Conservation (phyloP, 2,113 vertebrate genomes). For the Coregonus clupeaformis region DNA sequence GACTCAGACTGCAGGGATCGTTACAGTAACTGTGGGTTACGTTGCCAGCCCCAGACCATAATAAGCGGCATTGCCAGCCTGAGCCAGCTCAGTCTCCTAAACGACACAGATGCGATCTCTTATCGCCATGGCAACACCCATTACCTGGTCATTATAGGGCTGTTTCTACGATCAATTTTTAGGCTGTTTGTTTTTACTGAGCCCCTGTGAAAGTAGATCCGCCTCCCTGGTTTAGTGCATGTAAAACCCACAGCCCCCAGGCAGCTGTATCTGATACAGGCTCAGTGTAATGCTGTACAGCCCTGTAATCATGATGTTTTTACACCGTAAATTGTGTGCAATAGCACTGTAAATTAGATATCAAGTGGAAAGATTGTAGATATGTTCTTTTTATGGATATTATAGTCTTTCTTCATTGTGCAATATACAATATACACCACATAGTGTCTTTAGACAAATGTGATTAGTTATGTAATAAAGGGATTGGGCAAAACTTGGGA, state of each 20-base stretch:
- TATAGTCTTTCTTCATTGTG: too few relatives aligned
- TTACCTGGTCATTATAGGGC: constrained; percentile 60
- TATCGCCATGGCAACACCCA: constrained; percentile 57
- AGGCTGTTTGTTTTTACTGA: constrained; percentile 40
- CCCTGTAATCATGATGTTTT: neutral
- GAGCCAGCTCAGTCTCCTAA: constrained; percentile 27
- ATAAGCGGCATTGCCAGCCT: constrained; percentile 54
- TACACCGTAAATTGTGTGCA: too few relatives aligned
- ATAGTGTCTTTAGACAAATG: too few relatives aligned
- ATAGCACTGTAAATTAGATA: too few relatives aligned
- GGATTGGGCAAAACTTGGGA: too few relatives aligned
- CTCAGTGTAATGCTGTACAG: neutral
- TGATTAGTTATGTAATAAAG: too few relatives aligned
- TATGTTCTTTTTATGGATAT: too few relatives aligned
- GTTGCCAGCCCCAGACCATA: constrained; percentile 60
- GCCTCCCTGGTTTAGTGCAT: constrained; percentile 26
- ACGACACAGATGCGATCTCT: constrained; percentile 51
- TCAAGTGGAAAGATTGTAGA: too few relatives aligned
- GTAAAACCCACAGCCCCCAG: constrained; percentile 23
- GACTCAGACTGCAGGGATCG: too few relatives aligned
- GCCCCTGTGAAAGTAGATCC: constrained; percentile 56
- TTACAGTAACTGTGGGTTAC: constrained; percentile 59
- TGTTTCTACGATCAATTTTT: constrained; percentile 51
- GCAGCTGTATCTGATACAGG: neutral
- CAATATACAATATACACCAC: too few relatives aligned